These are phyloP conservation scores for Kryptopterus vitreolus DNA, from an alignment of 2,797 vertebrate genomes.

Conservation along the genomic window DNA sequence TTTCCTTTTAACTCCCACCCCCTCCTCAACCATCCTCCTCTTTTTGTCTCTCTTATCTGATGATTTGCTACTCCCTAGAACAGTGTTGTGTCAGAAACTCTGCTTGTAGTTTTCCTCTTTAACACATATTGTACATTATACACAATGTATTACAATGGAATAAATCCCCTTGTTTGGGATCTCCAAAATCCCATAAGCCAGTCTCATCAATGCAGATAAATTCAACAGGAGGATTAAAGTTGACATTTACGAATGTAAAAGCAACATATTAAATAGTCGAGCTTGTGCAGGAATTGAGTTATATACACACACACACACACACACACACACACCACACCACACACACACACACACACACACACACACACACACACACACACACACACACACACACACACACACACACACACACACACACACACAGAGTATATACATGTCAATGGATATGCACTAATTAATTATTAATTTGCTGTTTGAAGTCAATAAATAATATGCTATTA, in stretches of 20 bases:
- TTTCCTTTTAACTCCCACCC: neutral
- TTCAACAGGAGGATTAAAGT: neutral
- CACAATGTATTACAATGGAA: neutral
- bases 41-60: slow-evolving; percentile 25
- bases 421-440: neutral
- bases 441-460: neutral
- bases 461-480: neutral
- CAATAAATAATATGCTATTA: neutral
- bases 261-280: neutral
- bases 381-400: slow-evolving; percentile 1
- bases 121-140: slow-evolving; percentile 22
- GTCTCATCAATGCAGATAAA: neutral
- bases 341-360: neutral
- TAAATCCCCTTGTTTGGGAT: too few species aligned
- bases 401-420: neutral
- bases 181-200: neutral
- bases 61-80: slow-evolving; percentile 44
- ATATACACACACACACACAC: neutral
- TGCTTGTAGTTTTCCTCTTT: neutral
- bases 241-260: neutral
- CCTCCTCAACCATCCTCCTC: slow-evolving; percentile 23
- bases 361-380: neutral
- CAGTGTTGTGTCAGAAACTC: slow-evolving; percentile 15
- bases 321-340: neutral
- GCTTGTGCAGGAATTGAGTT: neutral